These are phyloP conservation scores for Drosophila mimetica DNA, from an alignment of 2,888 invertebrate genomes.

Conservation along the genomic window DNA sequence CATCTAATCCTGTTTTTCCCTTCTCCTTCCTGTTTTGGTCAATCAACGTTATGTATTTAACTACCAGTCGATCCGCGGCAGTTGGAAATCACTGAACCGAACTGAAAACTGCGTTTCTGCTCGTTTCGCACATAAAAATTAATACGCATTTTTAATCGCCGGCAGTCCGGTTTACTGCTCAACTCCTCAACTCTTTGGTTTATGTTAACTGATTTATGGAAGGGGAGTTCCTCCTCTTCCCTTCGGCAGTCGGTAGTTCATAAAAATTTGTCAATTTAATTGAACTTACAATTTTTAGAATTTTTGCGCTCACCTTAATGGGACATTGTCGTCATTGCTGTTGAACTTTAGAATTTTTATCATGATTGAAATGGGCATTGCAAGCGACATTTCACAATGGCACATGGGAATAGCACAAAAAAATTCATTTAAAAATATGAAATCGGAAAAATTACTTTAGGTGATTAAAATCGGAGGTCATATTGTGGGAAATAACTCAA, in stretches of 20 bases:
- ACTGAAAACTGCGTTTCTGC: slow-evolving; percentile 51
- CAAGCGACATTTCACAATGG: slow-evolving; percentile 46
- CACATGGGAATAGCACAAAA: slow-evolving; percentile 7
- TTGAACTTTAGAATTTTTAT: slow-evolving; percentile 69
- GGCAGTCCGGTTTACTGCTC: slow-evolving; percentile 32
- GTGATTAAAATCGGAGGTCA: slow-evolving; percentile 4
- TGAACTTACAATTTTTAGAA: slow-evolving; percentile 75
- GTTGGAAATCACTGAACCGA: slow-evolving; percentile 8
- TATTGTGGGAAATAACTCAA: slow-evolving; percentile 2
- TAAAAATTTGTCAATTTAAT: slow-evolving; percentile 82
- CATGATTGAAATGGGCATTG: slow-evolving; percentile 76
- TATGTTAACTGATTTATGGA: slow-evolving; percentile 30
- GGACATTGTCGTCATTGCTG: slow-evolving; percentile 38
- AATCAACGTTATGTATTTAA: not conserved
- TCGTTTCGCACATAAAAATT: slow-evolving; percentile 75
- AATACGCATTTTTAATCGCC: slow-evolving; percentile 67
- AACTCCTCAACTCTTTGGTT: slow-evolving; percentile 14
- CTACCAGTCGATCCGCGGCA: slow-evolving; percentile 13
- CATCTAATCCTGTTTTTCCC: not conserved
- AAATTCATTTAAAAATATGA: not conserved
- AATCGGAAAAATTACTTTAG: not conserved
- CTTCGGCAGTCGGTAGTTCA: slow-evolving; percentile 28
- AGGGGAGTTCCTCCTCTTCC: slow-evolving; percentile 14
- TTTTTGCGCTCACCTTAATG: slow-evolving; percentile 51
- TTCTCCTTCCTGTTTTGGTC: slow-evolving; percentile 5